These are phyloP conservation scores for Nothobranchius furzeri DNA, from an alignment of 2,113 vertebrate species.

Conservation along the genomic window DNA sequence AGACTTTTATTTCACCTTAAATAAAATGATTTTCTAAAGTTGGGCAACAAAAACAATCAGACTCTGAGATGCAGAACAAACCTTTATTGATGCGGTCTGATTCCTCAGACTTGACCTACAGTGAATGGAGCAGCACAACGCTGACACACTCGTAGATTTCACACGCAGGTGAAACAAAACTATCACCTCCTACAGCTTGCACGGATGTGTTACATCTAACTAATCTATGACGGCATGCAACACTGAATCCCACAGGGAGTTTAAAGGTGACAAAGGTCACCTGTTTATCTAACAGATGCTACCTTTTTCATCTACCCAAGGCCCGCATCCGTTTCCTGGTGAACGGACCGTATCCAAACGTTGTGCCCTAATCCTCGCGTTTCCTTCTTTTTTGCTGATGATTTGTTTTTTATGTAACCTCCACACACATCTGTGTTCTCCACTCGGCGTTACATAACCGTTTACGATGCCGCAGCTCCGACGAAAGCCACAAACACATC, in stretches of 20 bases:
- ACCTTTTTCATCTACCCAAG: slow-evolving; percentile 31
- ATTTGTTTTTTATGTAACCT: slow-evolving; percentile 54
- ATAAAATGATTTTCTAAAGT: too few species aligned
- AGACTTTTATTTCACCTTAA: too few species aligned
- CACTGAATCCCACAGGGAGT: slow-evolving; percentile 37
- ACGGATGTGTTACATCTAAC: slow-evolving; percentile 20
- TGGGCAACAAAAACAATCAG: not conserved
- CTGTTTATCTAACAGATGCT: slow-evolving; percentile 27
- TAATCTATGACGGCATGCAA: slow-evolving; percentile 27
- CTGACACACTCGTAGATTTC: slow-evolving; percentile 1
- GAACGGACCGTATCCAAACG: slow-evolving; percentile 1
- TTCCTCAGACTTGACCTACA: slow-evolving; percentile 19
- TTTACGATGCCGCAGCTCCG: slow-evolving; percentile 40
- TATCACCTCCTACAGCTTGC: slow-evolving; percentile 23
- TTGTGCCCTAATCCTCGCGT: slow-evolving; percentile 14
- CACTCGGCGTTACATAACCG: slow-evolving; percentile 48
- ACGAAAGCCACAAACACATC: slow-evolving; percentile 35
- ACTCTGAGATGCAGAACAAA: slow-evolving; percentile 45
- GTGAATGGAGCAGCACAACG: slow-evolving; percentile 37
- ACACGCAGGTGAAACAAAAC: not conserved
- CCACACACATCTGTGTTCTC: slow-evolving; percentile 38
- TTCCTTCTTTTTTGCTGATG: slow-evolving; percentile 36
- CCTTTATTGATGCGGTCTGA: slow-evolving; percentile 56
- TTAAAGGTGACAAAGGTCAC: slow-evolving; percentile 33
- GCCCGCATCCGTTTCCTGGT: slow-evolving; percentile 7